Evolutionary conservation across 1,140 invertebrate genomes (phyloP), one percentile per base, ranked within the genome.

Genomic region (Venustaconcha ellipsiformis): DNA sequence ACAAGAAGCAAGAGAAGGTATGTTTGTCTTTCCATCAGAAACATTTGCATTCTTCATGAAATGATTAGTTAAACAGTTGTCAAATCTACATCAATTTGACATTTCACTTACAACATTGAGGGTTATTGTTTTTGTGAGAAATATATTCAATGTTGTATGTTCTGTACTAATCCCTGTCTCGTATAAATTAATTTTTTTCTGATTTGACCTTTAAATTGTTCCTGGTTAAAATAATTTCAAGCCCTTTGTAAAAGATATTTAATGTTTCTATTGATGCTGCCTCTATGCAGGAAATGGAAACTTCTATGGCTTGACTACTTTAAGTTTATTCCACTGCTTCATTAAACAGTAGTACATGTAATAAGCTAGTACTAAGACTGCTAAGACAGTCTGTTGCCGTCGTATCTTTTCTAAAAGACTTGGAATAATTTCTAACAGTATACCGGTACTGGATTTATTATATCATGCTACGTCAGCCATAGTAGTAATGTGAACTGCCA

Each of bases 131-230:
- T 8, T 17, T 26, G 60, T 11, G 20, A 55, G 67, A 11, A 65
- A 70, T 60, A 60, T 71, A 55, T 70, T 59, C n/a, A 72, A 23
- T 18, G 76, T 56, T 26, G 89, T 74, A 70, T 91, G 89, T 8
- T 80, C 86, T 56, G 90, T 63, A 14, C 83, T 79, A 79, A 87
- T 88, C 12, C 85, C 87, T 76, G 90, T 90, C 78, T 91, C 88
- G 81, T 90, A 89, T 64, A 90, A 81, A 78, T 90, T 90, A n/a
- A 72, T 89, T 85, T n/a, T 67, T 67, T 74, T 89, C 70, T 69
- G 86, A 83, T 55, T 76, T 76, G 70, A 84, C 58, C 18, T 23
- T 66, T 20, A 90, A 67, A 11, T 48, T 6, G 37, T 48, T 48
- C 6, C 6, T 48, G 37, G 37, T 48, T 48, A 48, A 48, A 48